Conservation (phyloP, 2,888 invertebrate genomes). For the Phasia obesa region DNA sequence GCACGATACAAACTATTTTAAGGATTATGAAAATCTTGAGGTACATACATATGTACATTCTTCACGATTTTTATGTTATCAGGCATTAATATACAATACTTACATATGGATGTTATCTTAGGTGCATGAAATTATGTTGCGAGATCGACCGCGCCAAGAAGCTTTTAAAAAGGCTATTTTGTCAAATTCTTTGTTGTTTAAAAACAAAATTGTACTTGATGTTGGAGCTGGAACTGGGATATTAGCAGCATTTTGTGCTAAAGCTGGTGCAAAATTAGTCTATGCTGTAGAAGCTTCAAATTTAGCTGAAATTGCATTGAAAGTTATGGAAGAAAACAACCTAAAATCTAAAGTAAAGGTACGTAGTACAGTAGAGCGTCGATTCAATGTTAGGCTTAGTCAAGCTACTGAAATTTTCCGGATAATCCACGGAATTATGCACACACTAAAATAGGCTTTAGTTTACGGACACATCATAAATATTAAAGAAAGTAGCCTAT, state of each 20-base stretch:
- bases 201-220: slow-evolving; percentile 91
- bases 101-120: slow-evolving; percentile 79
- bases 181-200: slow-evolving; percentile 86
- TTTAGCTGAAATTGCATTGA: slow-evolving; percentile 86
- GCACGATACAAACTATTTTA: slow-evolving; percentile 84
- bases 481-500: no score
- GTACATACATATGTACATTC: slow-evolving; percentile 86
- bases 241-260: slow-evolving; percentile 93
- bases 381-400: no score
- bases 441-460: no score
- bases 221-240: slow-evolving; percentile 95
- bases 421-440: no score
- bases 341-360: slow-evolving; percentile 86
- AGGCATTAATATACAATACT: not conserved
- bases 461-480: no score
- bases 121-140: slow-evolving; percentile 92
- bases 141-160: slow-evolving; percentile 89
- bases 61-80: not conserved
- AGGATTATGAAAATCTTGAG: slow-evolving; percentile 89
- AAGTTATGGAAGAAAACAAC: slow-evolving; percentile 88
- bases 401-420: no score
- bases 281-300: slow-evolving; percentile 93
- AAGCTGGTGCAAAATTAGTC: slow-evolving; percentile 93
- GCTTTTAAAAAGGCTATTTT: slow-evolving; percentile 92
- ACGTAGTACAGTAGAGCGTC: no score